Percentiles rank a stretch among this genome's conserved stretches.
Conservation (phyloP, 2,797 vertebrate genomes). For the Moxostoma hubbsi region DNA sequence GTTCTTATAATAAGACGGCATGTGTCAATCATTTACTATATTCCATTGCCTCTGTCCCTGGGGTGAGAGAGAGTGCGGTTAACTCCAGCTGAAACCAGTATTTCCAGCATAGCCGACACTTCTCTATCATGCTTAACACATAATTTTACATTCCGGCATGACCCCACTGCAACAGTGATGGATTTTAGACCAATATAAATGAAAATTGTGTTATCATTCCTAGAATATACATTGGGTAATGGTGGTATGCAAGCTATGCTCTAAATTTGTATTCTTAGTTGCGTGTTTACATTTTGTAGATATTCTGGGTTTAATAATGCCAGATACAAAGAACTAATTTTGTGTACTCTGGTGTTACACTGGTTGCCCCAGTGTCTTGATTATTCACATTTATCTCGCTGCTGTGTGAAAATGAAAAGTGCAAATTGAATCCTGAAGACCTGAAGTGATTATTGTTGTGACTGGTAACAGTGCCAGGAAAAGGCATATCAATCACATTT, state of each 20-base stretch:
- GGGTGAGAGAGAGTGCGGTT: not conserved
- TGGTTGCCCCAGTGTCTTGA: constrained; percentile 20
- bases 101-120: not conserved
- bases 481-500: constrained; percentile 6
- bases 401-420: constrained; percentile 32
- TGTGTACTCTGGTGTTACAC: constrained; percentile 2
- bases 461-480: constrained; percentile 11
- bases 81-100: constrained; percentile 1
- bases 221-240: not conserved
- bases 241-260: not conserved
- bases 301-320: not conserved
- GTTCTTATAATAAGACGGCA: constrained; percentile 56
- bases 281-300: too few species aligned
- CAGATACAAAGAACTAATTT: not conserved
- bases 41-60: not conserved
- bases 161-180: not conserved
- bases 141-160: not conserved
- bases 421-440: constrained; percentile 8
- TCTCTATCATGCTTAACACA: not conserved
- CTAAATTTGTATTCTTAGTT: not conserved
- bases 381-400: constrained; percentile 29
- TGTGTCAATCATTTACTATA: not conserved
- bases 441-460: constrained; percentile 26
- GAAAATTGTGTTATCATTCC: not conserved
- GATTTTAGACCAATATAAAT: not conserved